Evolutionary conservation across 1,140 invertebrate genomes (phyloP), one percentile per base, ranked within the genome.

Genomic region (Cotesia chilonis): DNA sequence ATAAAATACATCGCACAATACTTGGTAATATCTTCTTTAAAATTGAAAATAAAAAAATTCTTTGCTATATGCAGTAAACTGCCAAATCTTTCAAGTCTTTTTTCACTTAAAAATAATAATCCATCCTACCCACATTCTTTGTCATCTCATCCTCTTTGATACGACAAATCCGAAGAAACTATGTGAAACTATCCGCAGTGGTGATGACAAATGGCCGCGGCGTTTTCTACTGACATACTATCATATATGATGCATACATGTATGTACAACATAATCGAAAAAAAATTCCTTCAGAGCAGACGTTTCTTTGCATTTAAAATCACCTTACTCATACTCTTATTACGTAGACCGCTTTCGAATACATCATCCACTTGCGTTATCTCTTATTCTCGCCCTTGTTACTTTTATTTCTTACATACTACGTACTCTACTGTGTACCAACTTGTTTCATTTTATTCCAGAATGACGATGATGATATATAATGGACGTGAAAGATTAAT

Each of bases 131-230:
- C 41, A 47, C 41, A 47, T 47, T 47, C 41, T 47, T 7, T 9
- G 7, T 47, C 41, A 47, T 47, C 41, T 47, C 41, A 47, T 47
- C 6, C 41, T 28, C 41, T 47, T 47, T 47, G 41, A 47, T 47
- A 47, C 6, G 6, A 1, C 41, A 47, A 7, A 47, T 47, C 41
- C 41, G 60, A 61, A 37, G 57, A 59, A 20, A n/a, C 5, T 47
- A 47, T 47, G 41, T 47, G 5, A 28, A 28, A 28, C 28, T 28
- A 28, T 28, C 28, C 28, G 35, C 12, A 9, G 60, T 20, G 17
- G 60, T 20, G 17, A 61, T 61, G 60, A 61, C 60, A 61, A 61
- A 61, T 61, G 35, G 4, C 60, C 20, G 9, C 9, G 60, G 54
- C 20, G 54, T 57, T n/a, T 35, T 61, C 10, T 5, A 47, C 41